Base-by-base conservation (phyloP, 2,888 invertebrate genomes). In the Lycaena phlaeas region DNA sequence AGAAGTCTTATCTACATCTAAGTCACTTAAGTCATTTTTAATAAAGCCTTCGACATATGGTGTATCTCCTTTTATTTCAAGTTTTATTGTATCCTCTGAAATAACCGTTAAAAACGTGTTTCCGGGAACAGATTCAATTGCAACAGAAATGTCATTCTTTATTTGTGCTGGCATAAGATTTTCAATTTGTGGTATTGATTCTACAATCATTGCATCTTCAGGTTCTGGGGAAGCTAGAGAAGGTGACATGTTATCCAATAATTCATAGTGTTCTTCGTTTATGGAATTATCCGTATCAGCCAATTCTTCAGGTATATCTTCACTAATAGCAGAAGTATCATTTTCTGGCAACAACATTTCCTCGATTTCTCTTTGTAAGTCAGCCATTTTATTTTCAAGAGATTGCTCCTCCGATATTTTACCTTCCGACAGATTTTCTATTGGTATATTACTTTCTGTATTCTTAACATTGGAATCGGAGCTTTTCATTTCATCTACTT, bases 311-410 rank as follows among this genome's bases (percentile, higher is more conserved):
- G 73, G 74, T 14, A 68, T 66, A 14, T 64, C 69, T 31, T 79
- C 77, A 44, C 69, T 75, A n/a, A 51, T 51, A 41, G 61, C 51
- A n/a, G 79, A 78, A 10, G 68, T 69, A 49, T 82, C 79, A 54
- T 76, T 81, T 68, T 81, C 81, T 27, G 84, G 84, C 17, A 73
- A 51, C 22, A 84, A 51, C 74, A 82, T 74, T 64, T 84, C 82
- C 49, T 85, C 84, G 27, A 84, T 84, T 68, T 84, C 84, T 53
- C 77, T 65, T 59, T 81, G 82, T 40, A 84, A 62, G 48, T 79
- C 82, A 30, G 82, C 84, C 74, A 84, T 81, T 69, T 84, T 77
- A 52, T 66, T 68, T 55, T 82, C 84, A 38, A 82, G 66, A 1
- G 79, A 79, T 44, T 71, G 68, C 49, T 82, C 79, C 41, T 74